Evolutionary conservation across 2,888 invertebrate species (phyloP).

Genomic region (Cantharis nigra): DNA sequence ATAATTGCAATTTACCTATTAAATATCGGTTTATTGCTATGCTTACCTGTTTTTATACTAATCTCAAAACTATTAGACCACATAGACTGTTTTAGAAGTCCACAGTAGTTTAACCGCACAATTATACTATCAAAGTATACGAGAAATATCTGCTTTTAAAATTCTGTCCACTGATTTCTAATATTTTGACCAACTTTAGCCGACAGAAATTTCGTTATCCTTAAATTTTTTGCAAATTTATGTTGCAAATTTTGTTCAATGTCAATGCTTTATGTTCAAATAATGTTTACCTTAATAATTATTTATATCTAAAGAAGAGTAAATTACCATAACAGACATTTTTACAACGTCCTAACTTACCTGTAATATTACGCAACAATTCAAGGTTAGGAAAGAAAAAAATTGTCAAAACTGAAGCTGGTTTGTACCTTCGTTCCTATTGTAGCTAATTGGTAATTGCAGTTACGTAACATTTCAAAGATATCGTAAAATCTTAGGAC

Average conservation of each 20-base stretch:
- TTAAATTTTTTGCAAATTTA: too few species aligned
- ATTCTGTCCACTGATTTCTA: too few species aligned
- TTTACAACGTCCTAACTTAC: neutral
- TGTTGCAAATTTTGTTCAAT: neutral
- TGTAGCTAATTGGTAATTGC: neutral
- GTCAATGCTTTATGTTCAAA: neutral
- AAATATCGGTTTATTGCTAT: too few species aligned
- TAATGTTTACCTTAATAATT: neutral
- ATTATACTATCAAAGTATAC: too few species aligned
- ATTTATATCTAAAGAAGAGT: neutral
- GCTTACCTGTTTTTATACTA: too few species aligned
- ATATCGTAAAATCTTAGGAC: neutral
- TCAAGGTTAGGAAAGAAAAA: neutral
- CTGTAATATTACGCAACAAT: neutral
- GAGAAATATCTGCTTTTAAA: too few species aligned
- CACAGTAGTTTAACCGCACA: too few species aligned
- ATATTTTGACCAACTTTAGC: too few species aligned
- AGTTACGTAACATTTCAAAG: neutral
- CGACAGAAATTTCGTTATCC: too few species aligned
- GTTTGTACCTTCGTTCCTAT: neutral
- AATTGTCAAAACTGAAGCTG: neutral
- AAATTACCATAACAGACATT: neutral
- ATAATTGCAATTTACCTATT: too few species aligned
- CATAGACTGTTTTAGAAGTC: too few species aligned
- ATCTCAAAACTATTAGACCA: too few species aligned